Base-by-base conservation (phyloP, 1,140 invertebrate species). In the Lucilia cuprina region DNA sequence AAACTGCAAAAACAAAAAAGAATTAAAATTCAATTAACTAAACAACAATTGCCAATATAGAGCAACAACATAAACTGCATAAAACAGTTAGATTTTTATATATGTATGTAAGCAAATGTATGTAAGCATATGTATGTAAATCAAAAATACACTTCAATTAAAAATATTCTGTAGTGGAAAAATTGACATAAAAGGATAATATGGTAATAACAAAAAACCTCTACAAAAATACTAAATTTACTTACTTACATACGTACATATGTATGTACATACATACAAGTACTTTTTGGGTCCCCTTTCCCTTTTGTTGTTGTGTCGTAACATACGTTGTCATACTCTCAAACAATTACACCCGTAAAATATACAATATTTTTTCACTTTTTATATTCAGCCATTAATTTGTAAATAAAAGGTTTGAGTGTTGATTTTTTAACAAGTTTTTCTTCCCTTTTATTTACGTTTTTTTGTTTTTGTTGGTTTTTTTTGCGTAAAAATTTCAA, bases 1-100 rank as follows among this genome's bases (percentile, higher is more conserved):
- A 75, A 25, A 80, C 47, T 30, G 3, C n/a, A n/a, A n/a, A 78
- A 75, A 75, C 9, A 21, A 41, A 41, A 19, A 49, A 80, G 25
- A 80, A 80, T 80, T 80, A 80, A 80, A 80, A 80, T 80, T 80
- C 77, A 80, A 80, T 80, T 80, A 80, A 80, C 77, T 80, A 80
- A 30, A 41, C 17, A 80, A 80, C 77, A 80, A 80, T 80, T 80
- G 77, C 77, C 77, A 80, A 50, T 80, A 70, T 70, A 70, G 65
- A 70, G 65, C 65, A 25, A 10, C n/a, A 80, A 25, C 77, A 50
- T 3, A 47, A n/a, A 41, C 7, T 14, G 30, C 41, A 2, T 47
- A 7, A 9, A 77, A 9, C 41, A 49, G 30, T 5, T n/a, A 80
- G 9, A 41, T 41, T 34, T 70, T 2, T 70, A 21, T 19, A 70